phyloP scores from a whole-genome alignment of 2,888 invertebrate species.

The Thumatha senex region DNA sequence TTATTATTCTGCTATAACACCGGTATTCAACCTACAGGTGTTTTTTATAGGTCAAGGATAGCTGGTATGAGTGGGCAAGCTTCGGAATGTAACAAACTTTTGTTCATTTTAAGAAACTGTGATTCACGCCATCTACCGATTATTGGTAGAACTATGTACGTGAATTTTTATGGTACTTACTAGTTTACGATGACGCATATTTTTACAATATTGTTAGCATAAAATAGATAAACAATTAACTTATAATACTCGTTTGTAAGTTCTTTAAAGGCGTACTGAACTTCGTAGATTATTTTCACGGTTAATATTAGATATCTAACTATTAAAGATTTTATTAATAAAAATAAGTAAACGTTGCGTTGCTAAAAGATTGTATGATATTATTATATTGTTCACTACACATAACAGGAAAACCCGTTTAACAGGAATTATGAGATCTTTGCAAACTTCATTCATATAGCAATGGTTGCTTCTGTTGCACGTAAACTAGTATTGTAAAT shows the following conservation, averaged over 20 bases:
- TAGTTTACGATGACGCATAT: background rate
- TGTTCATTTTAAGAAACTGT: background rate
- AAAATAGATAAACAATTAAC: background rate
- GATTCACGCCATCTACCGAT: constrained; percentile 21
- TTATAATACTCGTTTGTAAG: background rate
- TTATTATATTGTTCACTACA: constrained; percentile 3
- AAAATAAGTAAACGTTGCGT: background rate
- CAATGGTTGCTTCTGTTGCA: constrained; percentile 13
- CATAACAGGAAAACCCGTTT: constrained; percentile 24
- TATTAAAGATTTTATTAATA: background rate
- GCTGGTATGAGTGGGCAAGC: constrained; percentile 16
- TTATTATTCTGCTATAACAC: background rate
- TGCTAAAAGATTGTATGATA: too few relatives aligned
- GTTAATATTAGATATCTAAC: too few relatives aligned
- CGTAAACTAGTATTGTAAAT: constrained; percentile 13
- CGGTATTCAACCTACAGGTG: background rate
- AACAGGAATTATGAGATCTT: constrained; percentile 9
- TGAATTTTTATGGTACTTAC: background rate
- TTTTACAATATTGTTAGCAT: background rate
- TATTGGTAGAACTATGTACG: background rate
- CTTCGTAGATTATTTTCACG: too few relatives aligned
- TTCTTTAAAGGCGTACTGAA: too few relatives aligned
- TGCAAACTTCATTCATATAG: constrained; percentile 25
- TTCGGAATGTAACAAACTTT: background rate
- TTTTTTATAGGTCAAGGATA: constrained; percentile 38